Evolutionary conservation across 2,113 vertebrate genomes (phyloP).

Genomic region (Oxyura jamaicensis): DNA sequence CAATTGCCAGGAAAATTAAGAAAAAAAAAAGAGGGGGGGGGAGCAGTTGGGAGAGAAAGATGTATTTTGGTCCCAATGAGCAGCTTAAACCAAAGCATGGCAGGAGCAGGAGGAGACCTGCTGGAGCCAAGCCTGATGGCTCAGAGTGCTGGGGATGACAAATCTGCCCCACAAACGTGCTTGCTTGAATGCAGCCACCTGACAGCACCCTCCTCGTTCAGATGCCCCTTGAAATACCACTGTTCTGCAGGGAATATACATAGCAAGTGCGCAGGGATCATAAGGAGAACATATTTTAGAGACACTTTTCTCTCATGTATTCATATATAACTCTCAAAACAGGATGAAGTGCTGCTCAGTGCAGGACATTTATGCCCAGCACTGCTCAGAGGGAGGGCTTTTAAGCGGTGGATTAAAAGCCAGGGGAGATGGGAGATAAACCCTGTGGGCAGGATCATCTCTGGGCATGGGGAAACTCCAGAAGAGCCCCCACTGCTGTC

Average conservation of each 20-base stretch:
- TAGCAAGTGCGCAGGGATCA: background rate
- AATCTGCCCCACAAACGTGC: background rate
- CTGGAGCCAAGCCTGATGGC: background rate
- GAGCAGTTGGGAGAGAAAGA: background rate
- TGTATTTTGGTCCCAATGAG: background rate
- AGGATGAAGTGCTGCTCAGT: background rate
- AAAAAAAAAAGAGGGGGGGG: background rate
- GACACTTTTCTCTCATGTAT: rapidly evolving
- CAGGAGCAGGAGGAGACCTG: background rate
- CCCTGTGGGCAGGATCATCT: background rate
- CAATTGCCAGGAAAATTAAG: background rate
- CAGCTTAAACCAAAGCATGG: background rate
- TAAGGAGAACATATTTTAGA: background rate
- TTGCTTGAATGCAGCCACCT: background rate
- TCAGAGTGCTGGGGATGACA: background rate
- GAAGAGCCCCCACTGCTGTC: background rate
- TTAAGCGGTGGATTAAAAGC: background rate
- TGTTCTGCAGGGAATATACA: background rate
- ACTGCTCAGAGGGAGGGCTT: background rate
- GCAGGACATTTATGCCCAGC: background rate
- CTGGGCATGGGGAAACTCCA: background rate
- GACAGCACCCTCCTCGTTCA: background rate
- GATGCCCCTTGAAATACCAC: background rate
- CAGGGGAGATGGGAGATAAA: background rate
- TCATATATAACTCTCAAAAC: rapidly evolving